Percentiles rank a stretch among this genome's conserved stretches.
These are phyloP conservation scores for Trissonchulus sp. DNA, from an alignment of 2,888 invertebrate species.

Conservation along the genomic window DNA sequence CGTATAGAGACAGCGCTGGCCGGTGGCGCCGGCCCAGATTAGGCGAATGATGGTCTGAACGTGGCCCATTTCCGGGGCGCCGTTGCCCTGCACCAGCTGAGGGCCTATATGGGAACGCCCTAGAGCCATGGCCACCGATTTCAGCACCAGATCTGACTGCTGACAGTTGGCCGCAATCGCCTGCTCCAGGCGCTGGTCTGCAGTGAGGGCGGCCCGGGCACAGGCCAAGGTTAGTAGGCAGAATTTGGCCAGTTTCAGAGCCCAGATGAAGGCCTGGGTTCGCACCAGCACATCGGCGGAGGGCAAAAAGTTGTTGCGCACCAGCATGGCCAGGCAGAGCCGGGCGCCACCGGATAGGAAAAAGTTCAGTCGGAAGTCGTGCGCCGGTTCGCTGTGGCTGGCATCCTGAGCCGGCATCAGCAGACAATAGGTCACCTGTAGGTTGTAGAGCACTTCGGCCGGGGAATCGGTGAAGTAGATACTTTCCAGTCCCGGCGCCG, in stretches of 20 bases:
- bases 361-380: constrained; percentile 59
- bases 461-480: constrained; percentile 65
- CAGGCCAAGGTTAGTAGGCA: neutral
- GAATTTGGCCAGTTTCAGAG: constrained; percentile 11
- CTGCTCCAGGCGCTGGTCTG: neutral
- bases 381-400: constrained; percentile 59
- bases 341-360: constrained; percentile 50
- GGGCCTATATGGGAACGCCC: neutral
- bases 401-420: constrained; percentile 83
- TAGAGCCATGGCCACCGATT: neutral
- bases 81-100: neutral
- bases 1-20: constrained; percentile 62
- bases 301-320: constrained; percentile 75
- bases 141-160: neutral
- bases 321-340: constrained; percentile 67
- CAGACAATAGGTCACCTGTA: constrained; percentile 71
- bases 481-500: constrained; percentile 56
- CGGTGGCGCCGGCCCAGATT: constrained; percentile 71
- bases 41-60: constrained; percentile 69
- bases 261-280: neutral
- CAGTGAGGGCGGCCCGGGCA: neutral
- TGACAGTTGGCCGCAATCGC: neutral
- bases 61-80: neutral
- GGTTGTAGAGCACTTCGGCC: constrained; percentile 67
- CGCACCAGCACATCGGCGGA: constrained; percentile 67